Evolutionary conservation across 2,888 invertebrate species (phyloP).

Genomic region (Tetramorium bicarinatum): DNA sequence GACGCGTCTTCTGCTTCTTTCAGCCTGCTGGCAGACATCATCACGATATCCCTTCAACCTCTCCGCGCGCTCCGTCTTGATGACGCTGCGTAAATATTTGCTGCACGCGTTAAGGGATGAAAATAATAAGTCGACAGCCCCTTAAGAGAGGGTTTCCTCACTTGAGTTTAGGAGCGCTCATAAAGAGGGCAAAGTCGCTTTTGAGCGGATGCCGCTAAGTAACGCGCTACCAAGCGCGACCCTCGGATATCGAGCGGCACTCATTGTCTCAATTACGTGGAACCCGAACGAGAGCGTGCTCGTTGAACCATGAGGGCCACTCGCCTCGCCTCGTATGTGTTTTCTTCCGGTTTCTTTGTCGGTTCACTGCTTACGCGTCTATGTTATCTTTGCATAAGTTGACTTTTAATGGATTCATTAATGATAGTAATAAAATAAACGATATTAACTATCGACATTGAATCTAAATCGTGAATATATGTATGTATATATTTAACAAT

Average conservation of each 20-base stretch:
- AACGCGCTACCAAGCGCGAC: conserved; percentile 53
- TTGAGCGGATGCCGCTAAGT: conserved; percentile 51
- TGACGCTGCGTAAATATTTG: conserved; percentile 80
- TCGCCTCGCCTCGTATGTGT: conserved; percentile 50
- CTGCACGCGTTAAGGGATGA: conserved; percentile 76
- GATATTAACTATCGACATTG: not conserved
- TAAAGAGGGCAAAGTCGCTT: conserved; percentile 52
- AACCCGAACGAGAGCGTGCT: conserved; percentile 65
- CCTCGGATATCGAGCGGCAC: conserved; percentile 68
- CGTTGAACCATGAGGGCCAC: conserved; percentile 61
- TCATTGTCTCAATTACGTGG: conserved; percentile 70
- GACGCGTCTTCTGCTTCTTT: conserved; percentile 42
- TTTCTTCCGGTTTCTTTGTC: conserved; percentile 42
- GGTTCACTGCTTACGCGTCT: not conserved
- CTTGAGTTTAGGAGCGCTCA: conserved; percentile 56
- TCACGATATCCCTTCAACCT: conserved; percentile 23
- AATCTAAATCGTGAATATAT: not conserved
- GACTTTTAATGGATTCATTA: not conserved
- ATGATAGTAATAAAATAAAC: not conserved
- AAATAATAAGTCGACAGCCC: conserved; percentile 79
- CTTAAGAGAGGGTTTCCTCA: conserved; percentile 50
- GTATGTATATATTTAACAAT: not conserved
- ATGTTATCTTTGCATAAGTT: not conserved
- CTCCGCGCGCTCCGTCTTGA: conserved; percentile 8
- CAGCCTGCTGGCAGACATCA: conserved; percentile 41